A percentile compares a stretch with the other conserved stretches of the same genome.
Conservation (phyloP, 2,888 invertebrate species). For the Pomacea canaliculata region DNA sequence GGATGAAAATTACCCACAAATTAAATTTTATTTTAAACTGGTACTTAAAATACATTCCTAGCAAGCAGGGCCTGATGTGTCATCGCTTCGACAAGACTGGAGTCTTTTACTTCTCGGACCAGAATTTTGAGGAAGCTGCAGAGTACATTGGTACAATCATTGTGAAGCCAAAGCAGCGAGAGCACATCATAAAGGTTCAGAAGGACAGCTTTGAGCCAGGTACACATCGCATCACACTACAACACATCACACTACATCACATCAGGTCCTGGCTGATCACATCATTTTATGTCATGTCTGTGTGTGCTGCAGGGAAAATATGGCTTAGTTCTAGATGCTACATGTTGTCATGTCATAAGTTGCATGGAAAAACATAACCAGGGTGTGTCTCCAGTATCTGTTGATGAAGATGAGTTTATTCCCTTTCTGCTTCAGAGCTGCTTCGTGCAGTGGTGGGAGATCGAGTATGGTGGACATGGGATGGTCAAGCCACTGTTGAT, state of each 20-base stretch:
- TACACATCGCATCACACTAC: slow-evolving; percentile 30
- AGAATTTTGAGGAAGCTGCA: slow-evolving; percentile 67
- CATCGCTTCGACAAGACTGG: slow-evolving; percentile 67
- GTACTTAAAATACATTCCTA: slow-evolving; percentile 27
- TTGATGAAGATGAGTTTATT: too few species aligned
- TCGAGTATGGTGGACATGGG: slow-evolving; percentile 69
- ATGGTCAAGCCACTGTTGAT: slow-evolving; percentile 46
- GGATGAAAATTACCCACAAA: neutral
- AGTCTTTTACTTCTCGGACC: slow-evolving; percentile 69
- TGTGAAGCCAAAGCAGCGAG: slow-evolving; percentile 67
- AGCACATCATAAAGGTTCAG: slow-evolving; percentile 64
- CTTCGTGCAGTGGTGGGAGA: slow-evolving; percentile 66
- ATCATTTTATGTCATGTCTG: too few species aligned
- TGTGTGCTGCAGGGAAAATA: too few species aligned
- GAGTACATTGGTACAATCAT: slow-evolving; percentile 69
- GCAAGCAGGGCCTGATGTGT: slow-evolving; percentile 66
- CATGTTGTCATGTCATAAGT: too few species aligned
- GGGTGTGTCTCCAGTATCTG: too few species aligned
- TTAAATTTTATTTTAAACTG: too few species aligned
- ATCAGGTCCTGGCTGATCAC: too few species aligned
- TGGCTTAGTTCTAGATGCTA: too few species aligned
- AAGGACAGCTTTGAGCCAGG: slow-evolving; percentile 66
- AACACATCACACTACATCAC: too few species aligned
- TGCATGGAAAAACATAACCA: too few species aligned
- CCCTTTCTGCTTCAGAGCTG: slow-evolving; percentile 53